Conservation (phyloP, 92 coral and sea anemone genomes). For the Porites divaricata region DNA sequence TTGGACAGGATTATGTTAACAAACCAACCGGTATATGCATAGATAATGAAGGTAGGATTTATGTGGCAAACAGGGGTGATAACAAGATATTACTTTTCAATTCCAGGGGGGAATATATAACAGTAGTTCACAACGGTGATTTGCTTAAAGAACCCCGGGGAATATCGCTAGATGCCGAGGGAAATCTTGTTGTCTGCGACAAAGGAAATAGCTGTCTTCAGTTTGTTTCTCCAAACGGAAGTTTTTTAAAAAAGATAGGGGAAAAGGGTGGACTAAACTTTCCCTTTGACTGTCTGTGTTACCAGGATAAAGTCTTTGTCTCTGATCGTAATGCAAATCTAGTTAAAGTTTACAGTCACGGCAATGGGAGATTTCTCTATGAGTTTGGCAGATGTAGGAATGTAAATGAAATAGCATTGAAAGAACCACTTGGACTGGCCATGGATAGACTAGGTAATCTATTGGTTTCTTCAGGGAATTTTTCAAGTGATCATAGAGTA, state of each 20-base stretch:
- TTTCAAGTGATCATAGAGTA: conserved; percentile 16
- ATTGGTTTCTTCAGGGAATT: neutral
- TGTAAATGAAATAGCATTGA: neutral
- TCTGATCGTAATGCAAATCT: neutral
- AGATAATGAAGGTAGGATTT: conserved; percentile 22
- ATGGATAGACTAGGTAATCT: neutral
- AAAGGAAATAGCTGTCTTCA: neutral
- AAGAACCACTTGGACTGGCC: conserved; percentile 3
- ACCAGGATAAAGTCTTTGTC: conserved; percentile 9
- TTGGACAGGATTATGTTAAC: conserved; percentile 25
- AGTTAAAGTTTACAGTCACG: neutral
- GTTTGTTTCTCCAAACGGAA: neutral
- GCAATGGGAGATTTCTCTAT: conserved; percentile 3
- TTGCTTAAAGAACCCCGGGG: neutral
- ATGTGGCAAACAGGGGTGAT: conserved; percentile 12
- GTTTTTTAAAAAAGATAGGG: conserved; percentile 14
- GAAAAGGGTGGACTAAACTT: conserved; percentile 14
- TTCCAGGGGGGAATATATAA: conserved; percentile 5
- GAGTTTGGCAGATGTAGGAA: conserved; percentile 12
- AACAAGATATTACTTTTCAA: neutral
- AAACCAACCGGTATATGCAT: neutral
- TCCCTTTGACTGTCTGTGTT: conserved; percentile 2
- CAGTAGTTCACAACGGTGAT: conserved; percentile 2
- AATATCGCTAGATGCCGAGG: neutral
- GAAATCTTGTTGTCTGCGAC: conserved; percentile 11